Percentiles rank a stretch among this genome's conserved stretches.
These are phyloP conservation scores for Drosophila limbata DNA, from an alignment of 2,888 invertebrate genomes.

Conservation along the genomic window DNA sequence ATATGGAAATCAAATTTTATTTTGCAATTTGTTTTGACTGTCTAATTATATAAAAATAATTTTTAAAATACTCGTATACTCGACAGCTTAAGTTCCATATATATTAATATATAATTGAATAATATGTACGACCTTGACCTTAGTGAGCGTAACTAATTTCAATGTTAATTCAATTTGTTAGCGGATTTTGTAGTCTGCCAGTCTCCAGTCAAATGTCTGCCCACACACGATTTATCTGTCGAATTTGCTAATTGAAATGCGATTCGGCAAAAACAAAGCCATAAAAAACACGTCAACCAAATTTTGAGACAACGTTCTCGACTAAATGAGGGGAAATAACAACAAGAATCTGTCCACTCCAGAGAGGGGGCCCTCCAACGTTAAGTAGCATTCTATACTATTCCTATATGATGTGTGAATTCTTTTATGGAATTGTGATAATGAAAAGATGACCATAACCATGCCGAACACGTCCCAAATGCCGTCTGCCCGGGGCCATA, in stretches of 20 bases:
- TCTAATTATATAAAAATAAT: too few relatives aligned
- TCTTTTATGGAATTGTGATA: conserved; percentile 51
- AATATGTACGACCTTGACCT: conserved; percentile 6
- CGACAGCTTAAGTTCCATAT: too few relatives aligned
- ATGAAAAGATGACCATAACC: conserved; percentile 43
- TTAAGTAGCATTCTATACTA: conserved; percentile 20
- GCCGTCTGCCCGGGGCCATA: conserved; percentile 27
- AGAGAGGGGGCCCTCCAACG: not conserved
- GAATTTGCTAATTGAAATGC: conserved; percentile 42
- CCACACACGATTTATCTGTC: conserved; percentile 27
- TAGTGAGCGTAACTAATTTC: not conserved
- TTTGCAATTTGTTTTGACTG: too few relatives aligned
- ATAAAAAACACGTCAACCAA: conserved; percentile 36
- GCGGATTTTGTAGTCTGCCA: conserved; percentile 5
- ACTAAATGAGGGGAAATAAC: not conserved
- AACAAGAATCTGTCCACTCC: not conserved
- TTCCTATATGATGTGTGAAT: conserved; percentile 57
- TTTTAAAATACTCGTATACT: too few relatives aligned
- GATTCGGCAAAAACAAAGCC: conserved; percentile 31
- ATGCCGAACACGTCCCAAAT: conserved; percentile 61
- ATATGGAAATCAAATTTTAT: too few relatives aligned
- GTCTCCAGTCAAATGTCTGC: conserved; percentile 3
- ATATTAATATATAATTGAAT: not conserved
- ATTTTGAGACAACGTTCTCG: conserved; percentile 22
- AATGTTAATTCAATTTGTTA: conserved; percentile 2